Evolutionary conservation across 1,140 invertebrate species (phyloP).

Genomic region (Diuraphis noxia): DNA sequence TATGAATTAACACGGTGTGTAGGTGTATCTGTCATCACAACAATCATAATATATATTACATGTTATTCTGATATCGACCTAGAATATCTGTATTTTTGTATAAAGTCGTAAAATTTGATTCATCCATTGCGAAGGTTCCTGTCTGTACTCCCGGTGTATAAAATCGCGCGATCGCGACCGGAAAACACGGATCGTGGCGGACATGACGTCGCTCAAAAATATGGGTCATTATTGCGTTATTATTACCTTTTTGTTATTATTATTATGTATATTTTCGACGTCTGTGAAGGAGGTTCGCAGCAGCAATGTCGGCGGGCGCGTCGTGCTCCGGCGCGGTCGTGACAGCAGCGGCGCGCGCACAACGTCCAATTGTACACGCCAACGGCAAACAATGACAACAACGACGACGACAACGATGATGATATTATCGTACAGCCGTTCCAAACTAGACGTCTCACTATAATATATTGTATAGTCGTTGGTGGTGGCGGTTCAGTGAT

Average conservation of each 20-base stretch:
- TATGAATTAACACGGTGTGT: neutral
- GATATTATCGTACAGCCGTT: neutral
- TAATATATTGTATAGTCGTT: neutral
- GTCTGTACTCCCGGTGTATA: neutral
- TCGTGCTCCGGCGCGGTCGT: neutral
- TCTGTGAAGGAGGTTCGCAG: neutral
- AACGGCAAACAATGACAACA: neutral
- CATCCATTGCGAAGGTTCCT: neutral
- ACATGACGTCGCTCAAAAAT: neutral
- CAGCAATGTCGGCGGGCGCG: neutral
- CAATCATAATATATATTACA: neutral
- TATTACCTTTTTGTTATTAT: neutral
- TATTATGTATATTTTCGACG: conserved; percentile 5
- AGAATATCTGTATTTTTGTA: neutral
- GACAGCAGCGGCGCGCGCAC: neutral
- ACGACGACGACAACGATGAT: neutral
- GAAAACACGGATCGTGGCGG: neutral
- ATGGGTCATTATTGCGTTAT: conserved; percentile 10
- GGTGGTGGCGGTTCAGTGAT: neutral
- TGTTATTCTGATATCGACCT: neutral
- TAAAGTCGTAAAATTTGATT: neutral
- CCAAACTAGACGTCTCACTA: neutral
- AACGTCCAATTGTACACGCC: neutral
- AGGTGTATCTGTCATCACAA: neutral
- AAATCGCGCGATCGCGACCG: neutral